Evolutionary conservation across 2,113 vertebrate species (phyloP).

Genomic region (Mionectes macconnelli): DNA sequence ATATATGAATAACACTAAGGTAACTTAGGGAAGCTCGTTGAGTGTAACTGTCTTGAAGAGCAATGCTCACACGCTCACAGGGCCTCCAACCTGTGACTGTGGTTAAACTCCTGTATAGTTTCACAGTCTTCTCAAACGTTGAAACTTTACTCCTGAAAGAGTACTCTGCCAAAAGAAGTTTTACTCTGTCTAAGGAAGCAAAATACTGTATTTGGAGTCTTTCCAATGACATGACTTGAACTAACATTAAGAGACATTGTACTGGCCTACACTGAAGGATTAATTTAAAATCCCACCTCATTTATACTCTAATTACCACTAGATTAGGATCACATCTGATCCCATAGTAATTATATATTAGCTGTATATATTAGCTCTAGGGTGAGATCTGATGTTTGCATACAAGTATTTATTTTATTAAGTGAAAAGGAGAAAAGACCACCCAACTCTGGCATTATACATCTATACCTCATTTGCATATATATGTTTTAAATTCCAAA

Average conservation of each 20-base stretch:
- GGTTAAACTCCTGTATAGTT: neutral
- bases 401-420: constrained; percentile 4
- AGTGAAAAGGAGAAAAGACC: neutral
- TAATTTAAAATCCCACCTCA: neutral
- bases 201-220: neutral
- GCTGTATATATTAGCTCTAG: neutral
- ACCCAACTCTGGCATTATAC: neutral
- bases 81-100: neutral
- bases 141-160: neutral
- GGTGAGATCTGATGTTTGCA: neutral
- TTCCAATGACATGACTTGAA: neutral
- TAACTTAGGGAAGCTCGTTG: neutral
- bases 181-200: neutral
- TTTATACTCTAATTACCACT: neutral
- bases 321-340: neutral
- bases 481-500: neutral
- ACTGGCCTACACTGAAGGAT: neutral
- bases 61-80: neutral
- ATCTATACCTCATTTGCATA: neutral
- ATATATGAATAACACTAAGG: neutral
- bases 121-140: neutral
- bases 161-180: neutral
- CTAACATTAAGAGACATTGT: neutral
- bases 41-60: neutral
- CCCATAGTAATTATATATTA: neutral